Evolutionary conservation across 2,113 vertebrate species (phyloP), one percentile per base, ranked within the genome.

Genomic region (Pimephales promelas): DNA sequence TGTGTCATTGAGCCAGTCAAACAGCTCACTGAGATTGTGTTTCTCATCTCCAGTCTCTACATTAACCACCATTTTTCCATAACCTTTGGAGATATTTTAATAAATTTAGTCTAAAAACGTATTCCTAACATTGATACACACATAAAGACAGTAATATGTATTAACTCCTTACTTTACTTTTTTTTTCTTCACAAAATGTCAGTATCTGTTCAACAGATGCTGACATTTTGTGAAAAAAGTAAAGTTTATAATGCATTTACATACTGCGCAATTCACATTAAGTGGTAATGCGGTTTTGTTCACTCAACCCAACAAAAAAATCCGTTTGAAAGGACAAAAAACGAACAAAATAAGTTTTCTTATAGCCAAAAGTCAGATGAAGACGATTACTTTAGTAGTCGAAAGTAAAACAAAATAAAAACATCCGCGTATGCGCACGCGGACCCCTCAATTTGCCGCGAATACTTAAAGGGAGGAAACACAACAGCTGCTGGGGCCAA

Each of bases 1-100:
- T 0, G 94, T 94, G 85, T 94, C 91, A n/a, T 97, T 98, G 90
- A 97, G 95, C 97, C 97, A 98, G 2, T 91, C 93, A 20, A 98
- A 93, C 95, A 97, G 94, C 88, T 96, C 94, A 88, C 91, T 89
- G 71, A 91, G 89, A 82, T 92, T 93, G 79, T 94, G 80, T 64
- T 93, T 93, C 57, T 92, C 91, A 0, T 92, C 92, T 5, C 86
- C 90, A 18, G 91, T 91, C 24, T 92, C 88, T 75, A 94, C 92
- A 64, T 95, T 96, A 40, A 94, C 91, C 73, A 96, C 94, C 96
- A 97, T 97, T 86, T 89, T 89, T 2, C 31, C 47, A 6, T 54
- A 72, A n/a, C 81, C 83, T 86, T 28, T 13, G 20, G 34, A 49
- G 71, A 71, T 22, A 71, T 3, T 24, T 4, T 14, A 45, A 45